Evolutionary conservation across 2,888 invertebrate genomes (phyloP).

Genomic region (Noctua janthina): DNA sequence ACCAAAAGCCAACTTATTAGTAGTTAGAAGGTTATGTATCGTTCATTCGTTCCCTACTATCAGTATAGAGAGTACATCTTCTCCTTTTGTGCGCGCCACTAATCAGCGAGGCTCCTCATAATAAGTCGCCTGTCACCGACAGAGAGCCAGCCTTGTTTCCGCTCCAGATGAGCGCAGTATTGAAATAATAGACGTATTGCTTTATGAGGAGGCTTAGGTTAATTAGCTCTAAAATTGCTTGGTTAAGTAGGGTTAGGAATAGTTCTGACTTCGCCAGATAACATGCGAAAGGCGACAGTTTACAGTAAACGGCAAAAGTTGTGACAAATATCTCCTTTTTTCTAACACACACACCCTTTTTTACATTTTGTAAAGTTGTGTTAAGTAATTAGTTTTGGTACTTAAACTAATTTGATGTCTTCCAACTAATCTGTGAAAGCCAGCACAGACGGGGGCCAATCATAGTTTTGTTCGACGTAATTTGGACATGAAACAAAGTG

Average conservation of each 20-base stretch:
- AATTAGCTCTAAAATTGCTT: slow-evolving; percentile 13
- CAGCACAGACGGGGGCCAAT: neutral
- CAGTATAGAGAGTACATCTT: slow-evolving; percentile 1
- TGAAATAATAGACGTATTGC: slow-evolving; percentile 39
- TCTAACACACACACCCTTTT: neutral
- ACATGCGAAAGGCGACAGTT: neutral
- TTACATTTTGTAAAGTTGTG: neutral
- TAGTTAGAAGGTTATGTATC: neutral
- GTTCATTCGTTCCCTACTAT: neutral
- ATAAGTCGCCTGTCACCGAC: slow-evolving; percentile 55
- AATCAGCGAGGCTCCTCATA: slow-evolving; percentile 43
- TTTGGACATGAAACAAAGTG: neutral
- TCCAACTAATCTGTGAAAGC: neutral
- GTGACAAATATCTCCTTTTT: neutral
- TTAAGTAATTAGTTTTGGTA: neutral
- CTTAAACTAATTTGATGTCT: neutral
- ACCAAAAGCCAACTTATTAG: neutral
- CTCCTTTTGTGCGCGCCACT: slow-evolving; percentile 25
- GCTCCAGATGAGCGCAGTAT: slow-evolving; percentile 37
- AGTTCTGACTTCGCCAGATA: neutral
- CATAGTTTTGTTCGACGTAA: neutral
- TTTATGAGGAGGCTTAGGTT: slow-evolving; percentile 10
- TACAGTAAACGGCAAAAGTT: neutral
- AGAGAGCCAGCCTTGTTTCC: slow-evolving; percentile 43
- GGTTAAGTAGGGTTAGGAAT: neutral